Conservation (phyloP, 2,888 invertebrate genomes). For the Leptinotarsa peninsularis region DNA sequence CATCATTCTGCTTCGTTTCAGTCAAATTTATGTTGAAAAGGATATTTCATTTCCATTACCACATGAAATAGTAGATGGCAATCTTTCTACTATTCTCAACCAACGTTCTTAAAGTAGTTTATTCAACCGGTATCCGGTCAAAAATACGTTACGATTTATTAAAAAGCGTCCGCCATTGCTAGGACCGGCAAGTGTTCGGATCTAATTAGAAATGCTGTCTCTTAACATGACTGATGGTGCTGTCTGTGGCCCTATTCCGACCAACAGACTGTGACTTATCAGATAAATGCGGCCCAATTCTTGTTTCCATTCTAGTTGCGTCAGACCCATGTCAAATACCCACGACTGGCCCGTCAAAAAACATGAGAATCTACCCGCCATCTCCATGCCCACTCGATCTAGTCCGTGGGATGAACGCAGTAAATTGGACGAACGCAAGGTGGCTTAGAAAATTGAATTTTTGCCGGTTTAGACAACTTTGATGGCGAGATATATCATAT, state of each 20-base stretch:
- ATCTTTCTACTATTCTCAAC: too few species aligned
- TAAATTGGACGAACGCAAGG: not conserved
- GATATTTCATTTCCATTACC: too few species aligned
- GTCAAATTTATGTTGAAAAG: too few species aligned
- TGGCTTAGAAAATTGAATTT: not conserved
- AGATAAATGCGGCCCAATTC: constrained; percentile 50
- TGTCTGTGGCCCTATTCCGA: constrained; percentile 50
- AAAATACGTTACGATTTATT: constrained; percentile 30
- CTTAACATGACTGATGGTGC: constrained; percentile 62
- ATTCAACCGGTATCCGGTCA: too few species aligned
- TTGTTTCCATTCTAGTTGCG: constrained; percentile 58
- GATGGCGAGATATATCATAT: too few species aligned
- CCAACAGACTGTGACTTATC: constrained; percentile 55
- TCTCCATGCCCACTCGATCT: constrained; percentile 36
- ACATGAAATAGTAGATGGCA: too few species aligned
- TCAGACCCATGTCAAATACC: constrained; percentile 66
- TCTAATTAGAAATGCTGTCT: constrained; percentile 65
- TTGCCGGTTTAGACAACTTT: not conserved
- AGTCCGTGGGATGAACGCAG: constrained; percentile 35
- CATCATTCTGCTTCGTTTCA: too few species aligned
- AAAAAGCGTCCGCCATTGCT: constrained; percentile 47
- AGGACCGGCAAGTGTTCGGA: constrained; percentile 56
- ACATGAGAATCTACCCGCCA: constrained; percentile 50
- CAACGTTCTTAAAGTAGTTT: too few species aligned
- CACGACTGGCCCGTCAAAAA: constrained; percentile 62